phyloP scores from a whole-genome alignment of 1,140 invertebrate genomes.

The Drosophila ironensis region DNA sequence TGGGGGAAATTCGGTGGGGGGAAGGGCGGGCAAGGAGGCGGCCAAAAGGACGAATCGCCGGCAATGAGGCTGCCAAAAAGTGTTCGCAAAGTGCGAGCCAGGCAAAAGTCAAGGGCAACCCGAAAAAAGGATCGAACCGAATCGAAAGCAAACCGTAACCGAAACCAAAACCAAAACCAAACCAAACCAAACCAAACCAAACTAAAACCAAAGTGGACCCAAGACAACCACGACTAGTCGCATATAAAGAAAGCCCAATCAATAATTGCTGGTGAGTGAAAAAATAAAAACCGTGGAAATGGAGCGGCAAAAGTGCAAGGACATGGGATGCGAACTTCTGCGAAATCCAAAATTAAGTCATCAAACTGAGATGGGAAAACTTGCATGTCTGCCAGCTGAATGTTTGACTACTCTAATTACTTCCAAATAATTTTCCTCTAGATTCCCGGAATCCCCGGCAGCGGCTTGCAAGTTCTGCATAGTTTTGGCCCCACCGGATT shows the following conservation, averaged over 20 bases:
- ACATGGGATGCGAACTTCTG: background rate
- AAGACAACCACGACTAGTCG: conserved; percentile 5
- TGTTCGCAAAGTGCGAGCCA: conserved; percentile 69
- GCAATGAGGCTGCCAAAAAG: conserved; percentile 73
- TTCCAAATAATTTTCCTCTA: too few species aligned
- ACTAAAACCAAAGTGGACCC: conserved; percentile 15
- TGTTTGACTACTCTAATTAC: too few species aligned
- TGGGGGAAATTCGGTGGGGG: background rate
- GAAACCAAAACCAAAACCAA: background rate
- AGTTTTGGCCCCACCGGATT: background rate
- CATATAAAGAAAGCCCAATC: conserved; percentile 47
- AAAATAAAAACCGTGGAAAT: conserved; percentile 37
- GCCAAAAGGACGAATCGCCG: conserved; percentile 26
- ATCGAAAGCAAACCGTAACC: conserved; percentile 15
- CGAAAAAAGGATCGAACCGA: conserved; percentile 18
- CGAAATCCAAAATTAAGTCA: background rate
- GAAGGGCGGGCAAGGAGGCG: conserved; percentile 4
- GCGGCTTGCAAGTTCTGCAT: background rate
- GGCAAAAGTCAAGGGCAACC: conserved; percentile 73
- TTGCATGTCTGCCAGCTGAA: conserved; percentile 19
- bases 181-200: conserved; percentile 36
- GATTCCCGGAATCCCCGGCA: background rate
- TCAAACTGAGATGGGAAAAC: too few species aligned
- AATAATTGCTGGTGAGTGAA: conserved; percentile 52
- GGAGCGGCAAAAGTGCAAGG: conserved; percentile 42